Evolutionary conservation across 2,797 vertebrate species (phyloP).

Genomic region (Dallia pectoralis): DNA sequence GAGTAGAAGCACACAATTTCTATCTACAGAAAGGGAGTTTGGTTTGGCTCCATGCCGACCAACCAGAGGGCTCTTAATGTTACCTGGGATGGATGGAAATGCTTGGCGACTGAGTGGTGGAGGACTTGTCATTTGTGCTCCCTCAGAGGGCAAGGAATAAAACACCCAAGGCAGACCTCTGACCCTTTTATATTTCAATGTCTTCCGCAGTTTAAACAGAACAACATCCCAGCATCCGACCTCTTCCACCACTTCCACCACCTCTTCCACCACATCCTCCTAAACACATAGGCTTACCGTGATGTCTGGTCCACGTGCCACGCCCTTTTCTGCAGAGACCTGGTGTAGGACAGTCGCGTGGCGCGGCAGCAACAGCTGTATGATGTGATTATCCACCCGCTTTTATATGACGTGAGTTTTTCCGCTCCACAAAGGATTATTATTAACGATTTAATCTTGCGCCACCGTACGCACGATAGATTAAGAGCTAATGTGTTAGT

Average conservation of each 20-base stretch:
- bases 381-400: slow-evolving; percentile 54
- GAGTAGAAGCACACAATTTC: neutral
- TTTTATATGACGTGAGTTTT: slow-evolving; percentile 53
- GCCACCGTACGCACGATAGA: slow-evolving; percentile 6
- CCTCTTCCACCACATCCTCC: slow-evolving; percentile 44
- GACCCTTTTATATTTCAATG: slow-evolving; percentile 27
- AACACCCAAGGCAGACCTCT: neutral
- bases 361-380: slow-evolving; percentile 50
- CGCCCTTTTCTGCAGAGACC: slow-evolving; percentile 59
- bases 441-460: slow-evolving; percentile 7
- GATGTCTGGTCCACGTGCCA: slow-evolving; percentile 36
- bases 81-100: neutral
- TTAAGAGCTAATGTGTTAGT: slow-evolving; percentile 13
- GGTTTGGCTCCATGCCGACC: too few relatives aligned
- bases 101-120: neutral
- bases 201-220: slow-evolving; percentile 52
- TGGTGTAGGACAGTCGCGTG: slow-evolving; percentile 33
- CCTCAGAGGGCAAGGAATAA: slow-evolving; percentile 34
- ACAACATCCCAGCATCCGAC: neutral
- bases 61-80: neutral
- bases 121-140: slow-evolving; percentile 40
- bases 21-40: neutral
- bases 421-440: slow-evolving; percentile 34
- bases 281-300: slow-evolving; percentile 13
- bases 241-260: slow-evolving; percentile 39